These are phyloP conservation scores for Drosophila helvetica DNA, from an alignment of 2,888 invertebrate species.

Conservation along the genomic window DNA sequence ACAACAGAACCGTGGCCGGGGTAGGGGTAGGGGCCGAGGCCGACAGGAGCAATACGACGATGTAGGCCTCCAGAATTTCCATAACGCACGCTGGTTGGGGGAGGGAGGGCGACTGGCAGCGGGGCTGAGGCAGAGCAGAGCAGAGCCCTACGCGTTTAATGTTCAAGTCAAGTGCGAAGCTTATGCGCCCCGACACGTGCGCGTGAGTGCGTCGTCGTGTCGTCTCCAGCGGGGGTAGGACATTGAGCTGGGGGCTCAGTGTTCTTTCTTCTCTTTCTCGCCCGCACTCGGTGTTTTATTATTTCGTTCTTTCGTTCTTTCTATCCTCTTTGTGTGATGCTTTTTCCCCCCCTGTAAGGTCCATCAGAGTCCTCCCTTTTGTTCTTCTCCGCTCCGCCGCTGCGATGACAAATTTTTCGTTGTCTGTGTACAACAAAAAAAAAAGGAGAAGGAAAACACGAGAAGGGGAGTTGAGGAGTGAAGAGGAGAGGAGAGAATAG, in stretches of 20 bases:
- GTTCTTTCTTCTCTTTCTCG: conserved; percentile 20
- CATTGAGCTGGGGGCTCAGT: conserved; percentile 1
- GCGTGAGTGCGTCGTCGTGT: conserved; percentile 54
- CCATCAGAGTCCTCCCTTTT: not conserved
- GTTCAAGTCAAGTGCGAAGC: conserved; percentile 77
- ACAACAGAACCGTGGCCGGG: conserved; percentile 34
- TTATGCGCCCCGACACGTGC: conserved; percentile 69
- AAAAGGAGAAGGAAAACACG: conserved; percentile 12
- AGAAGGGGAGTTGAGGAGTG: not conserved
- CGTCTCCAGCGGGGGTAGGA: conserved; percentile 5
- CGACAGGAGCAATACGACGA: conserved; percentile 47
- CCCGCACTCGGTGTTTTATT: conserved; percentile 29
- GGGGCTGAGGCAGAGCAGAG: not conserved
- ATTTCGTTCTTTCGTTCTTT: not conserved
- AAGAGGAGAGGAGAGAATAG: conserved; percentile 7
- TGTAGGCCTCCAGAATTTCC: conserved; percentile 61
- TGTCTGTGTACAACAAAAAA: conserved; percentile 37
- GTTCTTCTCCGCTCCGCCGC: not conserved
- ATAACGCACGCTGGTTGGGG: conserved; percentile 27
- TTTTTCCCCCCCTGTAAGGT: conserved; percentile 9
- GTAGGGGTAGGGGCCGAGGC: conserved; percentile 37
- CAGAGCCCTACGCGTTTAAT: conserved; percentile 62
- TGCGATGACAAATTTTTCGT: conserved; percentile 70
- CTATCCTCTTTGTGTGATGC: not conserved
- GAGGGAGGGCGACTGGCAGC: not conserved